phyloP scores from a whole-genome alignment of 64 coral and sea anemone species.

The Stichodactyla helianthus region DNA sequence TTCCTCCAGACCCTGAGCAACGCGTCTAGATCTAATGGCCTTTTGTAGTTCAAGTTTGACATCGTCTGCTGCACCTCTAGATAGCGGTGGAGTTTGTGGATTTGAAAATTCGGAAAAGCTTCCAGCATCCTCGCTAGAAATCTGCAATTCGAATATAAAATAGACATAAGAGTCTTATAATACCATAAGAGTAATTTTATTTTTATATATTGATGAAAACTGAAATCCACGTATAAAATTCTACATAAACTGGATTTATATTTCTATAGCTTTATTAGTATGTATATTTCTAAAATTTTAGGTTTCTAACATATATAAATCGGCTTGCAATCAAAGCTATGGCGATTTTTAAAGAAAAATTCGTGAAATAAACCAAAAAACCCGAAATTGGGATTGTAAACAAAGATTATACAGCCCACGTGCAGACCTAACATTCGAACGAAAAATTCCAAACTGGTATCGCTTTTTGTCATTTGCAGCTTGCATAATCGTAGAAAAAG shows the following conservation, averaged over 20 bases:
- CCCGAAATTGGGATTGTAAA: background rate
- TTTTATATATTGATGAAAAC: background rate
- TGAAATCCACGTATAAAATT: background rate
- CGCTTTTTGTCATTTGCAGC: background rate
- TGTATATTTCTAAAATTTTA: background rate
- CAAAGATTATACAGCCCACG: background rate
- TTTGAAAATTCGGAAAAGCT: slow-evolving; percentile 74
- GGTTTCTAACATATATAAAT: background rate
- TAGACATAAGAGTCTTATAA: background rate
- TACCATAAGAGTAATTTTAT: background rate
- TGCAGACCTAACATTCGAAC: background rate
- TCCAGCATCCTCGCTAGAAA: slow-evolving; percentile 73
- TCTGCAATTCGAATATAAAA: slow-evolving; percentile 15
- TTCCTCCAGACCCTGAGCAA: slow-evolving; percentile 90
- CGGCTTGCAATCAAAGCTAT: background rate
- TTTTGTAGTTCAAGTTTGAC: slow-evolving; percentile 76
- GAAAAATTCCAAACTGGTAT: background rate
- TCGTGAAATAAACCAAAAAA: background rate
- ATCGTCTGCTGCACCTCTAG: slow-evolving; percentile 53
- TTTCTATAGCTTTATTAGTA: background rate
- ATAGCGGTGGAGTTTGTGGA: slow-evolving; percentile 46
- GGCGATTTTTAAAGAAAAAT: background rate
- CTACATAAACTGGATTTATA: background rate
- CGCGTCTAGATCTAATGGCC: slow-evolving; percentile 69
- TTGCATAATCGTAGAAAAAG: background rate